Percentiles rank a stretch among this genome's conserved stretches.
Conservation (phyloP, 2,113 vertebrate genomes). For the Camelus dromedarius region DNA sequence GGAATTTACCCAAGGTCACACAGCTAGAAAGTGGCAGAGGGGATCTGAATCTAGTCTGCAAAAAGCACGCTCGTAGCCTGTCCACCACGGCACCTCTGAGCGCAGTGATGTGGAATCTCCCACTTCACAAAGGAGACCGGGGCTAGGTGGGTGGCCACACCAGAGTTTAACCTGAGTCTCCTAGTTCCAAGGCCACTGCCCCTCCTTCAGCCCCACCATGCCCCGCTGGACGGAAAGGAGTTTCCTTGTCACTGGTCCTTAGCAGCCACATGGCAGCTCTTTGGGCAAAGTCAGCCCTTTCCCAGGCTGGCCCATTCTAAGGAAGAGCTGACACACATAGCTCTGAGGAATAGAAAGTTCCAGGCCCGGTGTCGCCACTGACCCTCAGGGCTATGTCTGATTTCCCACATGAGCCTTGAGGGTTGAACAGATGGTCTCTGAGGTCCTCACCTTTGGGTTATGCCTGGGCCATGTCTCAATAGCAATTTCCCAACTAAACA, state of each 20-base stretch:
- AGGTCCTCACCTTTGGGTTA: not conserved
- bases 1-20: not conserved
- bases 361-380: not conserved
- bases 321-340: not conserved
- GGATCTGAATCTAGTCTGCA: not conserved
- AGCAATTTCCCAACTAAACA: not conserved
- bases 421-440: not conserved
- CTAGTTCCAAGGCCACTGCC: not conserved
- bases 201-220: not conserved
- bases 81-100: too few relatives aligned
- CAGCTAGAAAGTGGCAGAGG: not conserved
- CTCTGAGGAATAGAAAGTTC: not conserved
- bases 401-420: not conserved
- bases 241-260: not conserved
- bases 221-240: not conserved
- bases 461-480: not conserved
- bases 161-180: not conserved
- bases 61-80: not conserved
- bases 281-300: not conserved
- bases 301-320: not conserved
- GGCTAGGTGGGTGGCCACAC: accelerated
- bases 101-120: not conserved
- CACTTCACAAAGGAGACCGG: not conserved
- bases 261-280: not conserved
- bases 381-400: not conserved